Percentiles rank a stretch among this genome's conserved stretches.
Evolutionary conservation across 2,888 invertebrate species (phyloP).

Genomic region (Papilio demoleus): DNA sequence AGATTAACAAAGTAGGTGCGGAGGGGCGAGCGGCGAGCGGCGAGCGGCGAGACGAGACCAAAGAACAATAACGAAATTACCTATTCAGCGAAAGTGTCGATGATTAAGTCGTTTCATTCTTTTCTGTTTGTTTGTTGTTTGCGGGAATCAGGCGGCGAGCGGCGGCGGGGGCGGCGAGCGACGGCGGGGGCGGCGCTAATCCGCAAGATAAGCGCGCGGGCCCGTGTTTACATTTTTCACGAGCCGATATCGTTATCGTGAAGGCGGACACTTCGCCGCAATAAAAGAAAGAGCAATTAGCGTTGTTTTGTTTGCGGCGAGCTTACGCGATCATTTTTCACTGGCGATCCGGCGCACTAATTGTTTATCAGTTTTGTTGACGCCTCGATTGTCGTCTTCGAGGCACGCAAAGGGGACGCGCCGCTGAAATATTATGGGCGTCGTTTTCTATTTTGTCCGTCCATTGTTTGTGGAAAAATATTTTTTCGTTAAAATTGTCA

Average conservation of each 20-base stretch:
- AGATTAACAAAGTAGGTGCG: background rate
- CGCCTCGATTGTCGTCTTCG: slow-evolving; percentile 45
- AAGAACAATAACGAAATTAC: slow-evolving; percentile 19
- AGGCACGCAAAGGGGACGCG: slow-evolving; percentile 34
- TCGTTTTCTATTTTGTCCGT: slow-evolving; percentile 3
- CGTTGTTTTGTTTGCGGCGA: slow-evolving; percentile 52
- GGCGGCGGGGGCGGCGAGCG: slow-evolving; percentile 12
- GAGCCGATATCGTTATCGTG: slow-evolving; percentile 49
- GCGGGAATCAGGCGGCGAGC: slow-evolving; percentile 50
- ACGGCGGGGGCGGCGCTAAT: slow-evolving; percentile 46
- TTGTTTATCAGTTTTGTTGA: slow-evolving; percentile 51
- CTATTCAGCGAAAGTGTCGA: slow-evolving; percentile 22
- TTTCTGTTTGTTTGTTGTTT: slow-evolving; percentile 55
- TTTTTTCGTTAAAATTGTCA: slow-evolving; percentile 24
- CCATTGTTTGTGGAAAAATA: slow-evolving; percentile 37
- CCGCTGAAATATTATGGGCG: slow-evolving; percentile 39
- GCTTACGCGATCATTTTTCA: slow-evolving; percentile 51
- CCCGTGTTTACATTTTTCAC: slow-evolving; percentile 53
- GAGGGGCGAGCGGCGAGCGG: background rate
- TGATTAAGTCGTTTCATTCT: slow-evolving; percentile 43
- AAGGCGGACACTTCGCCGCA: slow-evolving; percentile 47
- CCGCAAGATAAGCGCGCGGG: slow-evolving; percentile 50
- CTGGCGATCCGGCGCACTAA: slow-evolving; percentile 50
- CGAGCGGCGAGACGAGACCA: background rate
- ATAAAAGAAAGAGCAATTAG: slow-evolving; percentile 57